These are phyloP conservation scores for Myrmophylax atrothorax DNA, from an alignment of 2,113 vertebrate genomes.

Conservation along the genomic window DNA sequence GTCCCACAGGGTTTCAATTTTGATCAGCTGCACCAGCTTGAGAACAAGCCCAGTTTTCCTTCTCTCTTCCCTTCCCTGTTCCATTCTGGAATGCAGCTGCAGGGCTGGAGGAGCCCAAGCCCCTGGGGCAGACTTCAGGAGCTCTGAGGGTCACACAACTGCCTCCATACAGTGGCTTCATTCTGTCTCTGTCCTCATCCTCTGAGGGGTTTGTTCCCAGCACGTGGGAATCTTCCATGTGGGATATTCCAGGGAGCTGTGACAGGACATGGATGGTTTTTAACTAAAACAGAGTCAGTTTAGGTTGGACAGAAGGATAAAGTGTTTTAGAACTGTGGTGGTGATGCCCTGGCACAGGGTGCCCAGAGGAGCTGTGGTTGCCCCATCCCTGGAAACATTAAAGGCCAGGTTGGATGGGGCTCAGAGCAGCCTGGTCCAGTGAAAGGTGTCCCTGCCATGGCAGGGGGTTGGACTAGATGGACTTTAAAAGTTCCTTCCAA, in stretches of 20 bases:
- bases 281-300: background rate
- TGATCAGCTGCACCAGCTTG: background rate
- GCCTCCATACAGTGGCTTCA: accelerated
- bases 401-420: background rate
- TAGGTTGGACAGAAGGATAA: background rate
- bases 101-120: background rate
- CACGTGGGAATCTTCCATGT: accelerated
- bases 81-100: background rate
- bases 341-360: background rate
- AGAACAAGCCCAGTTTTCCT: background rate
- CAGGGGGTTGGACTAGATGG: background rate
- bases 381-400: background rate
- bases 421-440: background rate
- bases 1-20: background rate
- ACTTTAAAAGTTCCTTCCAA: background rate
- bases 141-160: background rate
- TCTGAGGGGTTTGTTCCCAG: background rate
- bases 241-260: background rate
- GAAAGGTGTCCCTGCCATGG: background rate
- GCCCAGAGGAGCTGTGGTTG: background rate
- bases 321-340: background rate
- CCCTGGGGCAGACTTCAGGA: background rate
- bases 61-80: background rate
- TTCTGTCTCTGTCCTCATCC: background rate
- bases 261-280: background rate